phyloP scores from a whole-genome alignment of 2,797 vertebrate genomes.

The Peromyscus eremicus region DNA sequence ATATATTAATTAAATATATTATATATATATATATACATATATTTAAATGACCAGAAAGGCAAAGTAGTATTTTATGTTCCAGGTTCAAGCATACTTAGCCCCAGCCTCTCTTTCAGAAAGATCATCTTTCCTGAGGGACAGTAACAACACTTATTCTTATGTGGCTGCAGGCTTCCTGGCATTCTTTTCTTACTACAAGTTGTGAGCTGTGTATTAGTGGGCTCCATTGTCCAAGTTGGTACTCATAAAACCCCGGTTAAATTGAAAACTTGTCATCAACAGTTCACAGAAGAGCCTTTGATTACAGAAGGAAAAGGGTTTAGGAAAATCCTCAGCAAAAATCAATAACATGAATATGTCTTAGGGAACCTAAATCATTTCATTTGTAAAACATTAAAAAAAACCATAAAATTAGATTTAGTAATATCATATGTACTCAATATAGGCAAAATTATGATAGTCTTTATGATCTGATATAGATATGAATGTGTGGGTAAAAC shows the following conservation, averaged over 20 bases:
- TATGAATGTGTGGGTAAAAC: constrained; percentile 74
- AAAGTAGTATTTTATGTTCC: not conserved
- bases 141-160: not conserved
- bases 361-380: constrained; percentile 6
- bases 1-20: too few relatives aligned
- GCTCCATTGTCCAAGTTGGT: not conserved
- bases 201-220: not conserved
- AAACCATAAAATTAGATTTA: constrained; percentile 28
- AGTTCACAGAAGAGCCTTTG: constrained; percentile 29
- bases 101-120: not conserved
- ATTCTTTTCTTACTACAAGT: not conserved
- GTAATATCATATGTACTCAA: not conserved
- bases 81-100: not conserved
- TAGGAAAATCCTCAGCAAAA: constrained; percentile 18
- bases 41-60: not conserved
- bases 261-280: not conserved
- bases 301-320: not conserved
- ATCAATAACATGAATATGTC: not conserved
- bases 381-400: constrained; percentile 39
- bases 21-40: not conserved
- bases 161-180: not conserved
- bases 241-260: not conserved
- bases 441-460: not conserved
- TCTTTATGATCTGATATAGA: constrained; percentile 39
- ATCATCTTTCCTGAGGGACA: not conserved